Evolutionary conservation across 2,888 invertebrate genomes (phyloP).

Genomic region (Apamea crenata): DNA sequence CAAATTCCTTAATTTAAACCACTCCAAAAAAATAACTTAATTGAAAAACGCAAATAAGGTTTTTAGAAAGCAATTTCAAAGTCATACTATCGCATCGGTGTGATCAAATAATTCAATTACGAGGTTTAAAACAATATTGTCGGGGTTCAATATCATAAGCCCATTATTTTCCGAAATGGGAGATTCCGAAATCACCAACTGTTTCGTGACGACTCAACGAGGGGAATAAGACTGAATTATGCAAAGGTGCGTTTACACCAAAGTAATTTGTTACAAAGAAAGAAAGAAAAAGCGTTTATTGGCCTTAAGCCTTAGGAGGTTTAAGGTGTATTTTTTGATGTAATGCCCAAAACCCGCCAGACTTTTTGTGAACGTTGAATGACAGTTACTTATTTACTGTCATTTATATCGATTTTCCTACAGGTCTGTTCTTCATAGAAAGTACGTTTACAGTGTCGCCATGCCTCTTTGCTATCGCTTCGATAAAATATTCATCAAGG

Average conservation of each 20-base stretch:
- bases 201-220: slow-evolving; percentile 26
- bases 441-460: slow-evolving; percentile 5
- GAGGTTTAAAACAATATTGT: slow-evolving; percentile 67
- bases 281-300: neutral
- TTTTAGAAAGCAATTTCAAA: slow-evolving; percentile 57
- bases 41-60: slow-evolving; percentile 16
- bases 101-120: slow-evolving; percentile 68
- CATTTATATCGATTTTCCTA: neutral
- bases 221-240: slow-evolving; percentile 36
- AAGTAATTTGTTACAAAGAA: neutral
- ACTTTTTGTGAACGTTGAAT: neutral
- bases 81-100: slow-evolving; percentile 44
- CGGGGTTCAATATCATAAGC: slow-evolving; percentile 64
- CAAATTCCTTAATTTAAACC: slow-evolving; percentile 12
- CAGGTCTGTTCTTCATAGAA: slow-evolving; percentile 17
- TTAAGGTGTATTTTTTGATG: neutral
- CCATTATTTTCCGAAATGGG: slow-evolving; percentile 68
- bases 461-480: slow-evolving; percentile 44
- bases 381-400: neutral
- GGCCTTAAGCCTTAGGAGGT: neutral
- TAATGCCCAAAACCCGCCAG: neutral
- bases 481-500: slow-evolving; percentile 54
- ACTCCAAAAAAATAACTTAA: neutral
- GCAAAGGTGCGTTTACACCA: slow-evolving; percentile 1
- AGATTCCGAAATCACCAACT: slow-evolving; percentile 40